Conservation (phyloP, 2,113 vertebrate genomes). For the Dinomys branickii region DNA sequence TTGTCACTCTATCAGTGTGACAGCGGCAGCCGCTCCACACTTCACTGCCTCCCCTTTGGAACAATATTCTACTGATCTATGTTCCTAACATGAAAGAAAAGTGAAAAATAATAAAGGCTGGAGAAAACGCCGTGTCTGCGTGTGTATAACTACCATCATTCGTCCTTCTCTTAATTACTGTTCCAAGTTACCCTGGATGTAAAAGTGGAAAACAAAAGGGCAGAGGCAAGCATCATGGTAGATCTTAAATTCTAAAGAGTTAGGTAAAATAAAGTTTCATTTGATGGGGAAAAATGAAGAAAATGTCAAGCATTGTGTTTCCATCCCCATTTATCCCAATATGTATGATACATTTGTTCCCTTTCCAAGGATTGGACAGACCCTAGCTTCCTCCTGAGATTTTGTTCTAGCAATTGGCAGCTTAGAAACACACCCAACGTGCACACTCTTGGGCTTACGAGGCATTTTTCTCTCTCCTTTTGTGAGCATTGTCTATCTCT, state of each 20-base stretch:
- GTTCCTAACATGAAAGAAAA: constrained; percentile 83
- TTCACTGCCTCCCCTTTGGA: constrained; percentile 88
- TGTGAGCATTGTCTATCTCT: constrained; percentile 57
- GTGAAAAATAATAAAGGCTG: constrained; percentile 84
- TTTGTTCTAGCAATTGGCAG: constrained; percentile 45
- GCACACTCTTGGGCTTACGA: background rate
- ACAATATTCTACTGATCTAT: constrained; percentile 83
- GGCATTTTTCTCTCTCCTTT: background rate
- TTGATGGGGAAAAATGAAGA: background rate
- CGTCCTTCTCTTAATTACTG: constrained; percentile 77
- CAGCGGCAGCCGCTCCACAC: constrained; percentile 90
- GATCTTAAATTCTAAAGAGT: background rate
- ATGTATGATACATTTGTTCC: background rate
- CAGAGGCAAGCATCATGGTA: constrained; percentile 32
- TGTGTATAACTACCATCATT: constrained; percentile 59
- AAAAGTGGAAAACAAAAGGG: constrained; percentile 42
- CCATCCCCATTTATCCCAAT: background rate
- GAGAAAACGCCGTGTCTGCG: constrained; percentile 78
- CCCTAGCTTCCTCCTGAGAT: background rate
- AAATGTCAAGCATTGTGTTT: background rate
- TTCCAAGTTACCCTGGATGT: constrained; percentile 52
- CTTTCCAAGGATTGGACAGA: background rate
- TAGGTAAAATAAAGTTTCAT: constrained; percentile 23
- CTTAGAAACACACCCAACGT: constrained; percentile 6
- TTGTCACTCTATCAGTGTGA: constrained; percentile 99